phyloP scores from a whole-genome alignment of 64 coral and sea anemone genomes.

The Hydrozoanthus tunicans region DNA sequence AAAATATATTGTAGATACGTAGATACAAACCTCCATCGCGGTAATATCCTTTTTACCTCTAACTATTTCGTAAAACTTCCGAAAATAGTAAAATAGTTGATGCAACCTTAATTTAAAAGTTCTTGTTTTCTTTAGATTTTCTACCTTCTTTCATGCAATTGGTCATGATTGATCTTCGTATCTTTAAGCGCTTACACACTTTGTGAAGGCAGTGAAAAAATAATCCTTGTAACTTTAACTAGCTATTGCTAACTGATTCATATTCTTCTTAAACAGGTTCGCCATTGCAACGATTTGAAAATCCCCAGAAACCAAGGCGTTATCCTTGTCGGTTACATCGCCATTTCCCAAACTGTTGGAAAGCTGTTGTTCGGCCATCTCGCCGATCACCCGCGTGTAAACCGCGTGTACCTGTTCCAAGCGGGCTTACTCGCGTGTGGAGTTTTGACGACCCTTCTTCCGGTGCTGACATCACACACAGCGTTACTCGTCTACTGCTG shows the following conservation, averaged over 20 bases:
- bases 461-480: slow-evolving; percentile 55
- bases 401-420: slow-evolving; percentile 84
- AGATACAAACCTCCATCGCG: too few species aligned
- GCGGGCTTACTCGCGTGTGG: slow-evolving; percentile 67
- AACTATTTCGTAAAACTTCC: too few species aligned
- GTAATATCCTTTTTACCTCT: too few species aligned
- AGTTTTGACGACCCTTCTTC: slow-evolving; percentile 72
- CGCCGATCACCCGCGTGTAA: slow-evolving; percentile 83
- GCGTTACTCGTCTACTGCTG: slow-evolving; percentile 64
- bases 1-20: too few species aligned
- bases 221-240: too few species aligned
- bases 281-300: slow-evolving; percentile 85
- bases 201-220: too few species aligned
- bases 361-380: slow-evolving; percentile 74
- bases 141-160: too few species aligned
- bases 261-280: slow-evolving; percentile 48
- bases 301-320: slow-evolving; percentile 65
- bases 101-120: too few species aligned
- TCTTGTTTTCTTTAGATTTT: too few species aligned
- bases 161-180: too few species aligned
- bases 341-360: slow-evolving; percentile 77
- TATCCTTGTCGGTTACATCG: slow-evolving; percentile 73
- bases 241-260: background rate
- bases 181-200: too few species aligned
- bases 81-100: too few species aligned